These are phyloP conservation scores for Mustela lutreola DNA, from an alignment of 2,113 vertebrate genomes.

Conservation along the genomic window DNA sequence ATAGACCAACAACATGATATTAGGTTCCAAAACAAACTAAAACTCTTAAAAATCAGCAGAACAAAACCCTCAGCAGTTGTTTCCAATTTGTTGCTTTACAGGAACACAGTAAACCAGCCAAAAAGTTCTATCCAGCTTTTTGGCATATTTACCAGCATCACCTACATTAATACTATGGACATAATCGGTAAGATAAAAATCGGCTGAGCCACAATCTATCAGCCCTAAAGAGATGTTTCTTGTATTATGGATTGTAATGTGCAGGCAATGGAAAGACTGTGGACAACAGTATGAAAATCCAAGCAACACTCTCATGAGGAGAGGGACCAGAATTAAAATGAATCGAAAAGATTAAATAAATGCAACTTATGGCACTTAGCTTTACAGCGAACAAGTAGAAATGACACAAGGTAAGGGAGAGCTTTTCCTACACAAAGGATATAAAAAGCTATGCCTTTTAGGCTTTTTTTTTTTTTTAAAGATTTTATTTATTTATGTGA, in stretches of 20 bases:
- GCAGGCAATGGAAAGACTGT: background rate
- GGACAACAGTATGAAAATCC: background rate
- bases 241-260: background rate
- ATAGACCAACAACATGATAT: background rate
- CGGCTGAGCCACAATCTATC: background rate
- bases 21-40: constrained; percentile 30
- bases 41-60: background rate
- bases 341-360: constrained; percentile 24
- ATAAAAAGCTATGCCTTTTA: background rate
- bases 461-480: background rate
- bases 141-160: background rate
- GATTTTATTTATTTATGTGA: too few relatives aligned
- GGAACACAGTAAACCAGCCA: background rate
- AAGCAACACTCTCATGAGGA: background rate
- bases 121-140: background rate
- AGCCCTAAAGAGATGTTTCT: background rate
- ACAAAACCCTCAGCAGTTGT: background rate
- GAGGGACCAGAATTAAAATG: background rate
- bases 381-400: background rate
- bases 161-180: background rate
- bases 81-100: background rate
- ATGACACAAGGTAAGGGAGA: background rate
- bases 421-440: background rate
- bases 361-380: background rate
- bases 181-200: background rate